Evolutionary conservation across 2,797 vertebrate genomes (phyloP).

Genomic region (Adelosebastes latens): DNA sequence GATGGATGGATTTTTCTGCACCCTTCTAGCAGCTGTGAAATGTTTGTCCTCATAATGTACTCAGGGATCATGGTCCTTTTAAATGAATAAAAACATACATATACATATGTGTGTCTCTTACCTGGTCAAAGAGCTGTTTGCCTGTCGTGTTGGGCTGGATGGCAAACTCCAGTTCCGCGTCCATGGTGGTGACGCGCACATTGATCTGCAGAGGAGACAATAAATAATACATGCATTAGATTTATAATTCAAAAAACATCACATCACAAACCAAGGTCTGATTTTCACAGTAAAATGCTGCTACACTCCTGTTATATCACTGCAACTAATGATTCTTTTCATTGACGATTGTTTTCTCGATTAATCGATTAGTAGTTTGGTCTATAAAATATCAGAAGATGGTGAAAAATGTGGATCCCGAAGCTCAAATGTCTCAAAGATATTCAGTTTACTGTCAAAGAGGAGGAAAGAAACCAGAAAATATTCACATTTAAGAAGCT

Average conservation of each 20-base stretch:
- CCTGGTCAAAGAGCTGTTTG: conserved; percentile 98
- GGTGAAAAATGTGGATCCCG: too few relatives aligned
- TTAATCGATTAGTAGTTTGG: too few relatives aligned
- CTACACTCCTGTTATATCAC: too few relatives aligned
- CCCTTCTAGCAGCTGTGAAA: background rate
- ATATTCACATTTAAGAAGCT: too few relatives aligned
- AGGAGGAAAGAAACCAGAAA: too few relatives aligned
- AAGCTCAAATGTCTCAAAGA: too few relatives aligned
- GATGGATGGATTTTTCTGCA: background rate
- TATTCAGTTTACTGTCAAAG: too few relatives aligned
- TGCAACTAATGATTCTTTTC: too few relatives aligned
- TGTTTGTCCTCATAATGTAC: background rate
- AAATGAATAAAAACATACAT: background rate
- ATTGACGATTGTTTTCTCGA: too few relatives aligned
- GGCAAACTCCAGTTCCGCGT: conserved; percentile 96
- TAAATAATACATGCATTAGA: background rate
- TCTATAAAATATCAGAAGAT: too few relatives aligned
- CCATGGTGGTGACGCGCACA: conserved; percentile 96
- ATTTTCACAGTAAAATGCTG: background rate
- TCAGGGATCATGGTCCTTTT: background rate
- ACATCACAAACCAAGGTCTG: background rate
- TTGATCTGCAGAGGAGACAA: conserved; percentile 85
- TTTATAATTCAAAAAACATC: background rate
- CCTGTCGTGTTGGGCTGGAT: conserved; percentile 97
- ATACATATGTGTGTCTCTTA: conserved; percentile 54